Evolutionary conservation across 2,888 invertebrate species (phyloP), one percentile per base, ranked within the genome.

Genomic region (Cistogaster globosa): DNA sequence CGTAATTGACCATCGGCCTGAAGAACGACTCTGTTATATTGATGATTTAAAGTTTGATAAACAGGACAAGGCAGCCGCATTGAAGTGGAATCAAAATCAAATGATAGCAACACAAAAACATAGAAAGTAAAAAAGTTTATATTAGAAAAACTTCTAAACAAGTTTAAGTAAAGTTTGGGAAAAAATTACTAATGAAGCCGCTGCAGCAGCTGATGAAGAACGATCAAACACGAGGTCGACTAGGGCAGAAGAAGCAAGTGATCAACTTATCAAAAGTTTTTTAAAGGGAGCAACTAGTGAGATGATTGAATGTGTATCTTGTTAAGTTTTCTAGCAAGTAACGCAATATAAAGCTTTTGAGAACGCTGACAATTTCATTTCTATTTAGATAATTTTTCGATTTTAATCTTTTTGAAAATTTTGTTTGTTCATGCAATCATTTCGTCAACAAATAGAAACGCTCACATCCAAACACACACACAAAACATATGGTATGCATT

Each of bases 1-100:
- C 98, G 94, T 87, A 99, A 95, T 92, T 98, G 99, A 51, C 98
- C 98, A 93, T 98, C 98, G 22, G 98, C 99, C 93, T 99, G 99
- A 0, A 99, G 95, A 48, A 99, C 96, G 89, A 99, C 96, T 87
- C 99, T 95, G 88, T 57, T 60, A 42, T 48, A 62, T 16, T 38
- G 51, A 22, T 38, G 11, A 65, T 26, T 42, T 12, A 18, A 20
- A 51, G 42, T 18, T 20, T 11, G 18, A 42, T 9, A 26, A 8
- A 22, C 55, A 57, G 22, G 69, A 71, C 26, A 36, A 75, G 53
- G 53, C 53, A 12, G 62, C 55, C 60, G 62, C 42, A 63, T 67
- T 48, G 12, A 12, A 32, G 5, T 32, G 45, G 36, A 48, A 67
- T 68, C 75, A 58, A 77, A 38, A 38, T 22, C 57, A 65, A 74